Evolutionary conservation across 2,888 invertebrate genomes (phyloP).

Genomic region (Apoda limacodes): DNA sequence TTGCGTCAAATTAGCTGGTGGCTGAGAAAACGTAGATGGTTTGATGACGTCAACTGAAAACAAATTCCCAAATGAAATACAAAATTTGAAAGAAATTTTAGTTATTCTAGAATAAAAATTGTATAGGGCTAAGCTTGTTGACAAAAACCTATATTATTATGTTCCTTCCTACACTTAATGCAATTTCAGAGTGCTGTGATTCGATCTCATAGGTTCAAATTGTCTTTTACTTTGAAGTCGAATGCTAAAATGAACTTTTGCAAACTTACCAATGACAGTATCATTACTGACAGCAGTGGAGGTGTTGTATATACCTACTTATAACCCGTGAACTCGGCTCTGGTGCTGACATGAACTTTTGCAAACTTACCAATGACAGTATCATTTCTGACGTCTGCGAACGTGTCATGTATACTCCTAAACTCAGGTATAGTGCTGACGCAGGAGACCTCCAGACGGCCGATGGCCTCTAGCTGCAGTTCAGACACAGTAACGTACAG

Average conservation of each 20-base stretch:
- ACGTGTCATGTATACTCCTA: constrained; percentile 76
- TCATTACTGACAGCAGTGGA: constrained; percentile 80
- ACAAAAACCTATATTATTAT: too few relatives aligned
- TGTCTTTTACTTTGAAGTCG: too few relatives aligned
- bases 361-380: constrained; percentile 75
- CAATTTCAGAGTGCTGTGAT: background rate
- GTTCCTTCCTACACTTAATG: too few relatives aligned
- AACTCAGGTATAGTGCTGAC: constrained; percentile 84
- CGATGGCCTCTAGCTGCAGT: constrained; percentile 76
- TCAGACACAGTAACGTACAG: constrained; percentile 79
- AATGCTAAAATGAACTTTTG: too few relatives aligned
- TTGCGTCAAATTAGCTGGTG: constrained; percentile 46
- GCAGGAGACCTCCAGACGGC: constrained; percentile 79
- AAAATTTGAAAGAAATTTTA: background rate
- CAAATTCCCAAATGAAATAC: constrained; percentile 6
- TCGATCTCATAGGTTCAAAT: too few relatives aligned
- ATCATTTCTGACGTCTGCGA: constrained; percentile 78
- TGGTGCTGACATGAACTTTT: background rate
- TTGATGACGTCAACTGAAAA: constrained; percentile 55
- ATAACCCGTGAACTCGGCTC: constrained; percentile 70
- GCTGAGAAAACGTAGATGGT: constrained; percentile 39
- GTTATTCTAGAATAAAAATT: background rate
- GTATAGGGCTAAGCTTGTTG: too few relatives aligned
- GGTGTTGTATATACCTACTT: constrained; percentile 69
- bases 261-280: constrained; percentile 75